Conservation (phyloP, 2,888 invertebrate species). For the Drosophila robusta region DNA sequence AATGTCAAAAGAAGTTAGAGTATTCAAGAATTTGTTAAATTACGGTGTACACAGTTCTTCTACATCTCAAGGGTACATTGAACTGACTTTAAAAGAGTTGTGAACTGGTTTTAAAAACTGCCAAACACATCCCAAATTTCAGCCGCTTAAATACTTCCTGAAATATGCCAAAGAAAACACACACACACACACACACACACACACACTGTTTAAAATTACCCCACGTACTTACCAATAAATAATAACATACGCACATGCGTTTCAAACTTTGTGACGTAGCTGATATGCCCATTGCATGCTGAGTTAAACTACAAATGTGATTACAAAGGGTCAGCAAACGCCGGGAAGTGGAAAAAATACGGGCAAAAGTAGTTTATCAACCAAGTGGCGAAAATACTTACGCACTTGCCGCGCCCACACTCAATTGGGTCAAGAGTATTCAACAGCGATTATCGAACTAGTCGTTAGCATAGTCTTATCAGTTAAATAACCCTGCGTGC, state of each 20-base stretch:
- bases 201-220: too few relatives aligned
- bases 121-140: not conserved
- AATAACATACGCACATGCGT: not conserved
- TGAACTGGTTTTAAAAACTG: constrained; percentile 6
- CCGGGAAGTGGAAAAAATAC: constrained; percentile 10
- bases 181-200: too few relatives aligned
- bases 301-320: not conserved
- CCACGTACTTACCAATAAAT: not conserved
- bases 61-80: not conserved
- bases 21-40: not conserved
- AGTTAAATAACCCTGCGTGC: constrained; percentile 4
- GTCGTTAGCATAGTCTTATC: constrained; percentile 17
- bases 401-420: constrained; percentile 15
- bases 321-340: constrained; percentile 7
- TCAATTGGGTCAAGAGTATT: constrained; percentile 27
- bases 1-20: not conserved
- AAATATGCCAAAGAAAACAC: too few relatives aligned
- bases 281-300: not conserved
- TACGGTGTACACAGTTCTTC: not conserved
- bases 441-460: constrained; percentile 1
- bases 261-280: constrained; percentile 4
- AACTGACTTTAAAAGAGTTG: constrained; percentile 8
- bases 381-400: not conserved
- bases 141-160: not conserved
- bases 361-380: constrained; percentile 33